These are phyloP conservation scores for Pheosia gnoma DNA, from an alignment of 2,888 invertebrate species.

Conservation along the genomic window DNA sequence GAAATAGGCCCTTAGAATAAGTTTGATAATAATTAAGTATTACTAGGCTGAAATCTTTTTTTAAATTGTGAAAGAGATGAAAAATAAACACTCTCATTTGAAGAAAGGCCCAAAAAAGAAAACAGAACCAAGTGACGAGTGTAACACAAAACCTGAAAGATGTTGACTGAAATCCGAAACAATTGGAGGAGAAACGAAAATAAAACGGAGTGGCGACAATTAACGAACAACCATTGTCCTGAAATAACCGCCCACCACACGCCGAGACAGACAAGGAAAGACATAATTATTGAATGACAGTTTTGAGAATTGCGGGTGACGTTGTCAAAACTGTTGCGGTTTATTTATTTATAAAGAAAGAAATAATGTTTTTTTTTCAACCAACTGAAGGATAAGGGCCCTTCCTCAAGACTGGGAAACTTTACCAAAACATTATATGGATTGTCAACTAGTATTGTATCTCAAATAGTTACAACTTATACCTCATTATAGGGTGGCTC, in stretches of 20 bases:
- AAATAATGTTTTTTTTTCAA: too few species aligned
- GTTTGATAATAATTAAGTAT: too few species aligned
- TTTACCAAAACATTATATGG: too few species aligned
- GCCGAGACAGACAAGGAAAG: slow-evolving; percentile 15
- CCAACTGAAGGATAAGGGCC: too few species aligned
- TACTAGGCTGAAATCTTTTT: too few species aligned
- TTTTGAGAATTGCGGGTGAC: background rate
- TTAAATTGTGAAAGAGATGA: background rate
- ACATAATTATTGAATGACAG: slow-evolving; percentile 3
- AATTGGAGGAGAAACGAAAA: slow-evolving; percentile 42
- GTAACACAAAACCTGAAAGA: slow-evolving; percentile 38
- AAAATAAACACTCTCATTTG: background rate
- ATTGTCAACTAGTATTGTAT: too few species aligned
- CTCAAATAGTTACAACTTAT: too few species aligned
- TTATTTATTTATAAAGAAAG: too few species aligned
- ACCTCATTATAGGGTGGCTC: too few species aligned
- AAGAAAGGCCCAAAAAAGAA: slow-evolving; percentile 19
- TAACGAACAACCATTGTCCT: slow-evolving; percentile 55
- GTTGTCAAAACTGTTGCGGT: background rate
- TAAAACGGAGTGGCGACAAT: slow-evolving; percentile 55
- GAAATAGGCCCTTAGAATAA: too few species aligned
- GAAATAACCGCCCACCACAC: slow-evolving; percentile 44
- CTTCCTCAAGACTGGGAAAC: too few species aligned
- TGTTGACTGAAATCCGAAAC: slow-evolving; percentile 39
- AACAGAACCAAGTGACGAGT: slow-evolving; percentile 24